These are phyloP conservation scores for Dissostichus mawsoni DNA, from an alignment of 2,113 vertebrate genomes.

Conservation along the genomic window DNA sequence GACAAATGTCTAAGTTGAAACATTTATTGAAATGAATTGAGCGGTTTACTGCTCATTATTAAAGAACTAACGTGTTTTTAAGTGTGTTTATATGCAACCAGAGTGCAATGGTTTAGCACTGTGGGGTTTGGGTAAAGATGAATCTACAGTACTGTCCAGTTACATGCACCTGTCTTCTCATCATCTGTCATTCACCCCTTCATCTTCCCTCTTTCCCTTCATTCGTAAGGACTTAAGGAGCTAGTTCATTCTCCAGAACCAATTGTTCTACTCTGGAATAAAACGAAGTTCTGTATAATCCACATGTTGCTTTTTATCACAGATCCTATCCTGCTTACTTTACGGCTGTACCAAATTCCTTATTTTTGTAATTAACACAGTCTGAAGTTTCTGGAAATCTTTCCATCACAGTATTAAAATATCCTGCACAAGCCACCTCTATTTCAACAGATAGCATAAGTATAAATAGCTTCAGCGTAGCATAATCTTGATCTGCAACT, in stretches of 20 bases:
- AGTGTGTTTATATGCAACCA: neutral
- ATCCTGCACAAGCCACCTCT: too few species aligned
- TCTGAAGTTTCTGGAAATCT: too few species aligned
- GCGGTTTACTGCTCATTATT: neutral
- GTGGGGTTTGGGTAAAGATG: slow-evolving; percentile 18
- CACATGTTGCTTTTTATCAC: neutral
- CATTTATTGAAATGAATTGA: neutral
- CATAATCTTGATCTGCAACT: too few species aligned
- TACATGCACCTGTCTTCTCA: neutral
- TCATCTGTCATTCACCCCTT: neutral
- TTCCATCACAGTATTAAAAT: too few species aligned
- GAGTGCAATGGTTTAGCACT: neutral
- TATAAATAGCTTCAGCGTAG: too few species aligned
- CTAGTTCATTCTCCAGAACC: neutral
- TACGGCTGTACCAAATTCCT: neutral
- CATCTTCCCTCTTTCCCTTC: neutral
- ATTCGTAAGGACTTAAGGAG: neutral
- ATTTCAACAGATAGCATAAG: too few species aligned
- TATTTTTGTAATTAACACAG: too few species aligned
- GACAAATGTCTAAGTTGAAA: neutral
- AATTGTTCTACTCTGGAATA: neutral
- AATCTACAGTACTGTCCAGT: slow-evolving; percentile 9
- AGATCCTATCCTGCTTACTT: neutral
- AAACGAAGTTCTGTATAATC: neutral
- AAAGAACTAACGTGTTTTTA: neutral